Base-by-base conservation (phyloP, 37 sponge, comb jelly and placozoan species). In the Dysidea cf. avara region DNA sequence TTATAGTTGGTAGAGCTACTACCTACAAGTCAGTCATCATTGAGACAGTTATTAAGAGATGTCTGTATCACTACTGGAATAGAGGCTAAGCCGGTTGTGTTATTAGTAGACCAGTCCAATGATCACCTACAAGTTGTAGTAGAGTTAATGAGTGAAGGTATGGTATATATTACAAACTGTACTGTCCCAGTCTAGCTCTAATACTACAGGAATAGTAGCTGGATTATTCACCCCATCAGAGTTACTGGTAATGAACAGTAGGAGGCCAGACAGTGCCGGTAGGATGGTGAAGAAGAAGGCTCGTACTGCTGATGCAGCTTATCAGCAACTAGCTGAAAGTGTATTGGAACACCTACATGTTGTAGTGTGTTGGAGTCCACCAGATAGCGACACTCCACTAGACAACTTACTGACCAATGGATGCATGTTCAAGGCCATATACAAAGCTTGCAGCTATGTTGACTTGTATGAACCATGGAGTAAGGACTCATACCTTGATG, bases 111-210 rank as follows among this genome's bases (percentile, higher is more conserved):
- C 47, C 70, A 48, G 65, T 14, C 49, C 53, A 51, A 34, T 20
- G 14, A 38, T 1, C 59, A 78, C 36, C 6, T 39, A 7, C 47
- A 75, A 38, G 38, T 36, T 20, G 33, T 90, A 26, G 56, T 32
- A n/a, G 38, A 80, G 30, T 20, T 90, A 18, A 90, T 90, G 90
- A 84, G 65, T 40, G 77, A 84, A 72, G 84, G 85, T 90, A 48
- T 21, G 63, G 11, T 16, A 39, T 4, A 30, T 7, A 34, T 30
- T 3, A 36, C 2, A 17, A 38, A 18, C n/a, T 3, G 11, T 63
- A 16, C 25, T 21, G 66, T 2, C 1, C 66, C 39, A 61, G 39
- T 26, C 61, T 59, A 25, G 2, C 2, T 34, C 3, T 39, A 7
- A 33, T 57, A 5, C 36, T 29, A 9, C 55, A 89, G 90, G 84